Conservation (phyloP, 2,888 invertebrate species). For the Temnothorax ravouxi region DNA sequence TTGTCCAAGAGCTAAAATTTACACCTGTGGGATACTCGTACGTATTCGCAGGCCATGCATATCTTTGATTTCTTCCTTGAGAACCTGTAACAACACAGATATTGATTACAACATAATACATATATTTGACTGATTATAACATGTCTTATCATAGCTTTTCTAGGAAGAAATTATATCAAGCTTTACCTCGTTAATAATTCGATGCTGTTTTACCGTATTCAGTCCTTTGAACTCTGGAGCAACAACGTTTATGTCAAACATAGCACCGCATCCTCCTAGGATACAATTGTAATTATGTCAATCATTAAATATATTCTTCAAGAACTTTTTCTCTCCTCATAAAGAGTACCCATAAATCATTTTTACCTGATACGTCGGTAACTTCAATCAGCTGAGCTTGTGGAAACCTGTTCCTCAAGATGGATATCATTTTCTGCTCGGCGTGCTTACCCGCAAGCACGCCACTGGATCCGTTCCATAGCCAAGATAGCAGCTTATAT, state of each 20-base stretch:
- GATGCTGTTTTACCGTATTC: conserved; percentile 91
- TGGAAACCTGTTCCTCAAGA: conserved; percentile 88
- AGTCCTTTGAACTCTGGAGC: conserved; percentile 91
- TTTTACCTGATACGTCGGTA: conserved; percentile 89
- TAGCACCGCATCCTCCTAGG: conserved; percentile 93
- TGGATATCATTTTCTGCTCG: conserved; percentile 85
- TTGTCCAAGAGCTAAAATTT: conserved; percentile 31
- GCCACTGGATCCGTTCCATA: conserved; percentile 84
- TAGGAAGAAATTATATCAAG: not conserved
- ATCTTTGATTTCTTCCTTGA: conserved; percentile 92
- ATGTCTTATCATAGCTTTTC: not conserved
- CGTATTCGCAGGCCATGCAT: conserved; percentile 95
- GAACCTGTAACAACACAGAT: conserved; percentile 84
- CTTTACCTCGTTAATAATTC: conserved; percentile 89
- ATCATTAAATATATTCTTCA: not conserved
- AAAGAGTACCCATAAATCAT: conserved; percentile 15
- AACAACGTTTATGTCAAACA: conserved; percentile 92
- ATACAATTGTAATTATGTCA: conserved; percentile 32
- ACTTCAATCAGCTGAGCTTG: conserved; percentile 90
- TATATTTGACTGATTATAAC: not conserved
- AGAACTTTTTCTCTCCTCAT: not conserved
- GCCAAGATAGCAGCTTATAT: conserved; percentile 82
- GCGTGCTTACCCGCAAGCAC: conserved; percentile 82
- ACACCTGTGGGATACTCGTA: conserved; percentile 88
- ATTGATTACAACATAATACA: not conserved